Conservation (phyloP, 1,140 invertebrate species). For the Campoletis sonorensis region DNA sequence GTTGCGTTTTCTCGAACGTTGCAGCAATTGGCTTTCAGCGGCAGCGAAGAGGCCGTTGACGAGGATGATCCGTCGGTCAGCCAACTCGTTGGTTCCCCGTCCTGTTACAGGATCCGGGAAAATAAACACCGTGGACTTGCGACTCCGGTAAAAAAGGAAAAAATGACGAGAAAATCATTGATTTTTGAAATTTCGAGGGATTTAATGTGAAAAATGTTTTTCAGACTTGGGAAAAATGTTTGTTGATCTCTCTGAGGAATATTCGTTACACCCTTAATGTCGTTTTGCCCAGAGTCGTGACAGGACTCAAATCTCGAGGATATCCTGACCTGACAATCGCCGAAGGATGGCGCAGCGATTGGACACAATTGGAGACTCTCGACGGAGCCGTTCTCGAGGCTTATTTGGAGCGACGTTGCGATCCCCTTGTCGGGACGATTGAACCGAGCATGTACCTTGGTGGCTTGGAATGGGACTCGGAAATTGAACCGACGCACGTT, state of each 20-base stretch:
- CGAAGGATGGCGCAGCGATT: constrained; percentile 70
- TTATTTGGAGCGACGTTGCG: constrained; percentile 94
- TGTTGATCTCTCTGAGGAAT: constrained; percentile 93
- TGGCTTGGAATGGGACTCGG: constrained; percentile 89
- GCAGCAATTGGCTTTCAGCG: constrained; percentile 81
- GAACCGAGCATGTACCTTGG: constrained; percentile 97
- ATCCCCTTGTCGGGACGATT: constrained; percentile 94
- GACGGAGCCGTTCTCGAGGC: constrained; percentile 86
- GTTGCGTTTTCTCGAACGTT: constrained; percentile 81
- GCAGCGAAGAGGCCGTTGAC: constrained; percentile 78
- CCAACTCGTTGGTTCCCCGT: constrained; percentile 81
- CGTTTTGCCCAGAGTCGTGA: constrained; percentile 84
- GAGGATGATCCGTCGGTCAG: constrained; percentile 80
- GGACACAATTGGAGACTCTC: constrained; percentile 79
- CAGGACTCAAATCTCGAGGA: constrained; percentile 66
- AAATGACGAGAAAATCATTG: constrained; percentile 24
- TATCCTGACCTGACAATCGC: constrained; percentile 72
- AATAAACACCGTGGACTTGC: constrained; percentile 69
- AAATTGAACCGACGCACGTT: constrained; percentile 85
- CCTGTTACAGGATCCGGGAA: constrained; percentile 72
- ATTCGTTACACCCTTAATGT: constrained; percentile 88
- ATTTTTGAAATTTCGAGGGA: too few species aligned
- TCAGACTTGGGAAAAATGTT: constrained; percentile 85
- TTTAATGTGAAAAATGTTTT: too few species aligned
- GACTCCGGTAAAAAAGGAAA: constrained; percentile 52